Conservation (phyloP, 2,113 vertebrate species). For the Syngnathus typhle region DNA sequence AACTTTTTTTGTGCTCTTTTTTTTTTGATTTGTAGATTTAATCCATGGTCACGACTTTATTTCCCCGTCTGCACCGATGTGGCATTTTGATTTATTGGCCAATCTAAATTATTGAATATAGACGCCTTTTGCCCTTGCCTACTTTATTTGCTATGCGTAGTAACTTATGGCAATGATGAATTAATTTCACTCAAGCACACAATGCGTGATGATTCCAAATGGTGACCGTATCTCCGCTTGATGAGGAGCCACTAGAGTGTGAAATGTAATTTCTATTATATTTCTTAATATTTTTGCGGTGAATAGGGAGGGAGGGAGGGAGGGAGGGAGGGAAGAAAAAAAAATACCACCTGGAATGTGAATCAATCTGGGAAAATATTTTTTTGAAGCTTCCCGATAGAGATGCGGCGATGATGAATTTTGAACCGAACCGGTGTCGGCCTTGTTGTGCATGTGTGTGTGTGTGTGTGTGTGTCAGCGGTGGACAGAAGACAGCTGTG, state of each 20-base stretch:
- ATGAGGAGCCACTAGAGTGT: slow-evolving; percentile 66
- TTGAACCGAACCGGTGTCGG: slow-evolving; percentile 22
- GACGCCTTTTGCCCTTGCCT: slow-evolving; percentile 56
- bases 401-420: background rate
- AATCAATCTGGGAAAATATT: slow-evolving; percentile 24
- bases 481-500: slow-evolving; percentile 49
- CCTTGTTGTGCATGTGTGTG: background rate
- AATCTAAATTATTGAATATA: slow-evolving; percentile 82
- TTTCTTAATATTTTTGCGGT: slow-evolving; percentile 21
- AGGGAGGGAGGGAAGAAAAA: slow-evolving; percentile 20
- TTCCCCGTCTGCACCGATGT: slow-evolving; percentile 53
- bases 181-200: slow-evolving; percentile 86
- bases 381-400: slow-evolving; percentile 1
- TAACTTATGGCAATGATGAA: slow-evolving; percentile 85
- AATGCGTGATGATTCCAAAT: slow-evolving; percentile 82
- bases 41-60: slow-evolving; percentile 25
- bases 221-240: slow-evolving; percentile 61
- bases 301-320: background rate
- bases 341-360: slow-evolving; percentile 60
- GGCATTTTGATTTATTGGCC: slow-evolving; percentile 95
- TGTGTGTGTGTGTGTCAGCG: slow-evolving; percentile 29
- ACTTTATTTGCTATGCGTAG: slow-evolving; percentile 77
- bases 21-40: slow-evolving; percentile 20
- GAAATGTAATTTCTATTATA: slow-evolving; percentile 57
- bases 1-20: background rate